A percentile compares a stretch with the other conserved stretches of the same genome.
Evolutionary conservation across 2,888 invertebrate genomes (phyloP).

Genomic region (Campaea margaritaria): DNA sequence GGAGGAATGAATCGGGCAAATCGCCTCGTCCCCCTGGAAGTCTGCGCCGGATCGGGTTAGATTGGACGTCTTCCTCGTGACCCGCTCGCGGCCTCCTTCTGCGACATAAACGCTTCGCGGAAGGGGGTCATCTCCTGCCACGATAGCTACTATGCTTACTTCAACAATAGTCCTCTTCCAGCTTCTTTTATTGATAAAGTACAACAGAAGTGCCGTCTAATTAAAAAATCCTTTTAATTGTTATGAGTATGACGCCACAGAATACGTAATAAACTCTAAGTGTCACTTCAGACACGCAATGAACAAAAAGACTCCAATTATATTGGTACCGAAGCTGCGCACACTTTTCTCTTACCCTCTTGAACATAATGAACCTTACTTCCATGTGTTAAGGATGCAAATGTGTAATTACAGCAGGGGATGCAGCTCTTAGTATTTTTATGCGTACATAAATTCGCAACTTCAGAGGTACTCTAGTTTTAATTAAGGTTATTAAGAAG

Average conservation of each 20-base stretch:
- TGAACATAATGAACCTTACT: conserved; percentile 7
- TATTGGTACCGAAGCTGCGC: conserved; percentile 25
- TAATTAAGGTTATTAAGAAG: neutral
- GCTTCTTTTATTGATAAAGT: neutral
- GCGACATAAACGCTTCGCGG: too few relatives aligned
- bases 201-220: conserved; percentile 9
- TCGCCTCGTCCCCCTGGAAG: too few relatives aligned
- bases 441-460: neutral
- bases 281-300: conserved; percentile 45
- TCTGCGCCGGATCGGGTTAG: too few relatives aligned
- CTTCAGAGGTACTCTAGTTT: neutral
- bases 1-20: too few relatives aligned
- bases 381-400: conserved; percentile 8
- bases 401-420: neutral
- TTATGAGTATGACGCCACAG: conserved; percentile 39
- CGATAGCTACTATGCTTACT: too few relatives aligned
- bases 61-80: too few relatives aligned
- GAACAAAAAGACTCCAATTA: conserved; percentile 64
- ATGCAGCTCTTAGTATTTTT: too few relatives aligned
- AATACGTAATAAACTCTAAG: neutral
- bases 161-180: too few relatives aligned
- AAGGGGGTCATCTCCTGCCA: too few relatives aligned
- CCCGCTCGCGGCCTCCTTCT: too few relatives aligned
- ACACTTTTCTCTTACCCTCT: neutral
- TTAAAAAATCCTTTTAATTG: conserved; percentile 26